Evolutionary conservation across 2,888 invertebrate species (phyloP).

Genomic region (Gnatocerus cornutus): DNA sequence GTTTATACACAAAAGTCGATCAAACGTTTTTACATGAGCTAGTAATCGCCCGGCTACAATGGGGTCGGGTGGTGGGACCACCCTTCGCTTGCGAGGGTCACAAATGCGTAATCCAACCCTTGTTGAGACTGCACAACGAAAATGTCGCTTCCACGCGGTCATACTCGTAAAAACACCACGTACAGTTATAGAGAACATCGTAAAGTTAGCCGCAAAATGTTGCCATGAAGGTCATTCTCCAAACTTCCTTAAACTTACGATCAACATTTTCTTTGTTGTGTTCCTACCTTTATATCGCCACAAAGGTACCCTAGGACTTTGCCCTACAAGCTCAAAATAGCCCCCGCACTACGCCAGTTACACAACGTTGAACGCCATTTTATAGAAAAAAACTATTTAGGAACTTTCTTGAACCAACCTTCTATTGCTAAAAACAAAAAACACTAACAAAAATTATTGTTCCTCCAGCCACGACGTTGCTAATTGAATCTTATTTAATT

Average conservation of each 20-base stretch:
- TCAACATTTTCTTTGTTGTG: not conserved
- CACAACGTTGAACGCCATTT: no score
- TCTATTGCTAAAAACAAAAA: no score
- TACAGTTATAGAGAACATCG: slow-evolving; percentile 11
- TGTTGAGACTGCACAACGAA: slow-evolving; percentile 30
- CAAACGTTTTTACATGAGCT: slow-evolving; percentile 42
- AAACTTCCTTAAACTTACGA: slow-evolving; percentile 8
- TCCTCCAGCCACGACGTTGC: no score
- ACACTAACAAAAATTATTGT: no score
- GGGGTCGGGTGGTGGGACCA: slow-evolving; percentile 19
- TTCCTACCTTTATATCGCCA: not conserved
- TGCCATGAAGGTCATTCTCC: slow-evolving; percentile 24
- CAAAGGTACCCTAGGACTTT: no score
- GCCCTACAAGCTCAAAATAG: no score
- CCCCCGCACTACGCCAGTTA: no score
- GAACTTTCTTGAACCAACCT: no score
- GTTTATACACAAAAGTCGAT: slow-evolving; percentile 21
- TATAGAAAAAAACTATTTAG: no score
- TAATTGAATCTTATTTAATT: no score
- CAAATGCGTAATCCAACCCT: slow-evolving; percentile 43
- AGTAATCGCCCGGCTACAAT: slow-evolving; percentile 34
- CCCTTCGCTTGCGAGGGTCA: slow-evolving; percentile 21
- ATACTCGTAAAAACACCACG: slow-evolving; percentile 16
- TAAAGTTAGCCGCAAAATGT: slow-evolving; percentile 27
- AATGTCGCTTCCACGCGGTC: slow-evolving; percentile 15